Base-by-base conservation (phyloP, 2,113 vertebrate genomes). In the Cercopithecus mona region DNA sequence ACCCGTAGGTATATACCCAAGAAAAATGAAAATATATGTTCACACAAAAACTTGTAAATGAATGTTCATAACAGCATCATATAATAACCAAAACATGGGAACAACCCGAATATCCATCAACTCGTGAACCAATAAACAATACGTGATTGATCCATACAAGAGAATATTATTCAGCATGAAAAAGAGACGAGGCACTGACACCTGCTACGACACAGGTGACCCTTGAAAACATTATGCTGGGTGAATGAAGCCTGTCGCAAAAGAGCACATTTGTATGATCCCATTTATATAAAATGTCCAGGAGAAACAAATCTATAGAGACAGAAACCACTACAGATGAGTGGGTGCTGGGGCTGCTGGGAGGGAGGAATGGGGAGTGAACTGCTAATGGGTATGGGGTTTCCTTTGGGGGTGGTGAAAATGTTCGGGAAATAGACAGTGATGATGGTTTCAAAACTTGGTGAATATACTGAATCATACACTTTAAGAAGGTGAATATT, bases 161-260 rank as follows among this genome's bases (percentile, higher is more conserved):
- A n/a, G 64, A 66, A 70, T 73, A 66, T 50, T 86, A 88, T 43
- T 68, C 32, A 12, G 18, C 59, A 55, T 38, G 27, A 17, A 48
- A 97, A 92, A 96, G 43, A 83, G 59, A 80, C 5, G 48, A 93
- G 96, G 52, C n/a, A 61, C 73, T 72, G 68, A 93, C 79, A 70
- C 8, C 32, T 70, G 64, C 88, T 25, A 66, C 7, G 13, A 35
- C 64, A 45, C 2, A 83, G 48, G 13, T 80, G 20, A 94, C 43
- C 16, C 66, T 80, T 87, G 73, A 93, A 94, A 96, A 84, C 92
- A 88, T 84, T 66, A 94, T 90, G 88, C 95, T 96, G 81, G 89
- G 35, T 14, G 55, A 96, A 80, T 59, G 55, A 88, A 93, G 57
- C 38, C 92, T 64, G 78, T 91, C n/a, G 92, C 59, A 84, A 95